Percentiles rank a stretch among this genome's conserved stretches.
These are phyloP conservation scores for Hippasteria phrygiana DNA, from an alignment of 53 echinoderm and acorn worm species.

Conservation along the genomic window DNA sequence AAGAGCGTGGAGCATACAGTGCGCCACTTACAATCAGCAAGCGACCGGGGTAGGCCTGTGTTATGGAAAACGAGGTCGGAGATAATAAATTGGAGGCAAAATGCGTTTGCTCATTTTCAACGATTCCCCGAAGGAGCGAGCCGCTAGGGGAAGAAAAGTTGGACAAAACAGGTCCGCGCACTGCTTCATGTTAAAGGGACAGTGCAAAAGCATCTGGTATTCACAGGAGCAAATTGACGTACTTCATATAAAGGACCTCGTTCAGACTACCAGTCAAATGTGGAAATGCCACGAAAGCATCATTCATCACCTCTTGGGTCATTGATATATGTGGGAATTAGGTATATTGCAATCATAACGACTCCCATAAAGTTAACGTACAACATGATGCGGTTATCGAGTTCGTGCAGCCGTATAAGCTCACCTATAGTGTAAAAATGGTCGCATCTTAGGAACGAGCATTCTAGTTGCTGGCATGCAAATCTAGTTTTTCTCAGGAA, in stretches of 20 bases:
- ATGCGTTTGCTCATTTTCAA: constrained; percentile 41
- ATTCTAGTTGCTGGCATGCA: background rate
- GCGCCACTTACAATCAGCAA: background rate
- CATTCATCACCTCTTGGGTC: no score
- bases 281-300: no score
- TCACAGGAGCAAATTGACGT: constrained; percentile 5
- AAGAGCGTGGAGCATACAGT: background rate
- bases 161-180: background rate
- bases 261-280: background rate
- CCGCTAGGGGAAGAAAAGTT: constrained; percentile 8
- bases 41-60: background rate
- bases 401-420: background rate
- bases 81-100: constrained; percentile 56
- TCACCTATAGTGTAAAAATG: background rate
- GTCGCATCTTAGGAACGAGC: no score
- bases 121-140: constrained; percentile 31
- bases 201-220: no score
- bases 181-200: no score
- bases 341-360: no score
- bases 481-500: background rate
- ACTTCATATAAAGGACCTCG: background rate
- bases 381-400: no score
- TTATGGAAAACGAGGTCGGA: constrained; percentile 17
- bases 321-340: no score
- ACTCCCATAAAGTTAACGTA: no score